phyloP scores from a whole-genome alignment of 1,140 invertebrate species.

The Frieseomelitta varia region DNA sequence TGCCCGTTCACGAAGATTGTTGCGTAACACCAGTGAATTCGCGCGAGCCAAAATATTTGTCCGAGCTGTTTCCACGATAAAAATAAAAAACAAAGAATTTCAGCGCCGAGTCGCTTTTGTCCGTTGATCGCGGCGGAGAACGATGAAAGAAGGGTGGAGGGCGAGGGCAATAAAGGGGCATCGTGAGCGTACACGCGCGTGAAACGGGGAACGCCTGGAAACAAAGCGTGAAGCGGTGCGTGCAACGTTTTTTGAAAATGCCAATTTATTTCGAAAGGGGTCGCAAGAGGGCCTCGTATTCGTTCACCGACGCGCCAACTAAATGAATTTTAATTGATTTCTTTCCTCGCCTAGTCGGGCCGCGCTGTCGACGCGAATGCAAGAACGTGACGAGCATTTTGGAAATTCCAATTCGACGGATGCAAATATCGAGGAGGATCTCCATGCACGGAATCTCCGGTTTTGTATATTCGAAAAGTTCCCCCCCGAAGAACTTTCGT shows the following conservation, averaged over 20 bases:
- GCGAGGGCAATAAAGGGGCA: slow-evolving; percentile 55
- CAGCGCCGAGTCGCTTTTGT: slow-evolving; percentile 51
- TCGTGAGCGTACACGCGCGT: slow-evolving; percentile 37
- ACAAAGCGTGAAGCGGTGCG: slow-evolving; percentile 69
- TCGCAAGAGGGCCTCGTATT: slow-evolving; percentile 27
- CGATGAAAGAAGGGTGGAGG: slow-evolving; percentile 34
- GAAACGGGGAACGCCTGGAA: slow-evolving; percentile 56
- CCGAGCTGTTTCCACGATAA: slow-evolving; percentile 30
- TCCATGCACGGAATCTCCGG: neutral
- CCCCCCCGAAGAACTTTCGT: too few relatives aligned
- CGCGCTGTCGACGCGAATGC: neutral
- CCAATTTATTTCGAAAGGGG: slow-evolving; percentile 68
- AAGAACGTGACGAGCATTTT: neutral
- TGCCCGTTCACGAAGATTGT: slow-evolving; percentile 21
- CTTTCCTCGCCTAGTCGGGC: neutral
- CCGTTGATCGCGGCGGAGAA: neutral
- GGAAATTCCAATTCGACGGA: neutral
- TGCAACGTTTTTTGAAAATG: slow-evolving; percentile 72
- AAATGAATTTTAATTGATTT: slow-evolving; percentile 45
- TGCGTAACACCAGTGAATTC: slow-evolving; percentile 39
- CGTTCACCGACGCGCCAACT: slow-evolving; percentile 28
- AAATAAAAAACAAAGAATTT: slow-evolving; percentile 51
- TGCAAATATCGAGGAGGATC: neutral
- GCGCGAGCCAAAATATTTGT: slow-evolving; percentile 63
- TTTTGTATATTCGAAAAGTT: neutral